A percentile compares a stretch with the other conserved stretches of the same genome.
phyloP scores from a whole-genome alignment of 2,797 vertebrate genomes.

The Muscicapa comitata region DNA sequence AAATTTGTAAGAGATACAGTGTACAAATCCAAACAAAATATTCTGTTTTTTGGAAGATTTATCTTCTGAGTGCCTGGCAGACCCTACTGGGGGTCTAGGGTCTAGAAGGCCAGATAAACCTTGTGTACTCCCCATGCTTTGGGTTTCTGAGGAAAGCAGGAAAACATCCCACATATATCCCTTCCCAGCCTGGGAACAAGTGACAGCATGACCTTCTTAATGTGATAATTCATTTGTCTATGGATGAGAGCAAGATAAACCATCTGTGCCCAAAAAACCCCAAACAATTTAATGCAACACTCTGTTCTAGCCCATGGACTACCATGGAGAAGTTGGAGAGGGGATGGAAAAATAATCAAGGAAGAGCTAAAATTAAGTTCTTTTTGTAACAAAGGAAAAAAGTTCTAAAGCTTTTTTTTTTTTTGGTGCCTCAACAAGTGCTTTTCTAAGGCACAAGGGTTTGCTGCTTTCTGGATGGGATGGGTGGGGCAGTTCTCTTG shows the following conservation, averaged over 20 bases:
- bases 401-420: rapidly evolving
- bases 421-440: background rate
- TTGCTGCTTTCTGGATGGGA: background rate
- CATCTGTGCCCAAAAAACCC: background rate
- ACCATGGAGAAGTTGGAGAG: background rate
- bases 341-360: rapidly evolving
- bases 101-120: background rate
- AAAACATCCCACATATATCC: background rate
- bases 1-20: background rate
- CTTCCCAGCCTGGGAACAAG: background rate
- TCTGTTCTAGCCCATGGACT: background rate
- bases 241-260: background rate
- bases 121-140: background rate
- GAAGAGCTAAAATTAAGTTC: background rate
- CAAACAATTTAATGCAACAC: background rate
- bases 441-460: background rate
- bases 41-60: background rate
- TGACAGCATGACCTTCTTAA: background rate
- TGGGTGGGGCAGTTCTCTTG: background rate
- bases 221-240: background rate
- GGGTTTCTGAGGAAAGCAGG: background rate
- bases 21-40: background rate
- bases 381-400: background rate
- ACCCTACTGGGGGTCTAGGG: background rate
- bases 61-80: background rate